Percentiles rank a stretch among this genome's conserved stretches.
These are phyloP conservation scores for Diceros bicornis DNA, from an alignment of 2,797 vertebrate genomes.

Conservation along the genomic window DNA sequence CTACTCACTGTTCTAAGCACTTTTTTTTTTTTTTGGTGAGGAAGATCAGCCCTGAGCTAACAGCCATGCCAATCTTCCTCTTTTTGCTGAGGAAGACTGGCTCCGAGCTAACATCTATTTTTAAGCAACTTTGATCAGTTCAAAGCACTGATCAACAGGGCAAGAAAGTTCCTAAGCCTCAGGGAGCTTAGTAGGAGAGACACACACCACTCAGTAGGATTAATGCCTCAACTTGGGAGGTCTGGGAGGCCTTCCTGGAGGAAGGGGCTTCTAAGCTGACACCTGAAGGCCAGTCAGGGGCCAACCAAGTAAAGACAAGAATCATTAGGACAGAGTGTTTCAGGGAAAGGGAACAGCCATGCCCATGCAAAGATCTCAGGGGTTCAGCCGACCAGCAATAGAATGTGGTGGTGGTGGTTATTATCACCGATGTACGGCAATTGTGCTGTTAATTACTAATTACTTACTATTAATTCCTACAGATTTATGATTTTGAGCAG, in stretches of 20 bases:
- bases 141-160: too few species aligned
- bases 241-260: constrained; percentile 4
- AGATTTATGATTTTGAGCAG: neutral
- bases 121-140: too few species aligned
- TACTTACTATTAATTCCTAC: neutral
- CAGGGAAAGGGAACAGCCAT: neutral
- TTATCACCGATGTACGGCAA: neutral
- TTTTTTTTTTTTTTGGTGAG: too few species aligned
- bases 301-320: neutral
- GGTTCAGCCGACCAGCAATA: neutral
- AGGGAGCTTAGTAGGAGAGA: neutral
- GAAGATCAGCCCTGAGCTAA: too few species aligned
- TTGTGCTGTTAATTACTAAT: neutral
- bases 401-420: accelerated
- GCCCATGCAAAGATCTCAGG: neutral
- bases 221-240: neutral
- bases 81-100: too few species aligned
- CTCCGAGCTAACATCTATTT: too few species aligned
- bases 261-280: neutral
- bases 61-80: too few species aligned
- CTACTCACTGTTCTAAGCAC: too few species aligned
- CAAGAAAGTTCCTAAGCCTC: neutral
- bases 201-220: neutral
- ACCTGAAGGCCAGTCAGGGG: neutral
- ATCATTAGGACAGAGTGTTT: neutral